Percentiles rank a stretch among this genome's conserved stretches.
Conservation (phyloP, 2,888 invertebrate species). For the Rhopalosiphum nymphaeae region DNA sequence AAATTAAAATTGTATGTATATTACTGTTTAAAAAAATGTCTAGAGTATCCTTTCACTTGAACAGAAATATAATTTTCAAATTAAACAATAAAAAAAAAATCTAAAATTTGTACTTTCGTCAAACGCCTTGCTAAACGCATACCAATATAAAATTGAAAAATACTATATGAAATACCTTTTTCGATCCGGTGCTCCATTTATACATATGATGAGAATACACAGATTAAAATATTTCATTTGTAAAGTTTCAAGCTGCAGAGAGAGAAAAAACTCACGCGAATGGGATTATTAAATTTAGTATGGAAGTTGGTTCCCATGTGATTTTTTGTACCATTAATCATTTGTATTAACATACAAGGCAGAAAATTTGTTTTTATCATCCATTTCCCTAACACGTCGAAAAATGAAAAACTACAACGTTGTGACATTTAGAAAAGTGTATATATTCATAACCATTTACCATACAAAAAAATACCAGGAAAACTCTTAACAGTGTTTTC, state of each 20-base stretch:
- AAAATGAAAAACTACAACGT: not conserved
- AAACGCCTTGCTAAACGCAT: not conserved
- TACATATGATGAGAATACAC: not conserved
- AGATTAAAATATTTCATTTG: not conserved
- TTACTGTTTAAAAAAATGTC: not conserved
- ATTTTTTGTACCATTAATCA: conserved; percentile 17
- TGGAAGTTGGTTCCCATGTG: not conserved
- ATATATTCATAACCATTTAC: not conserved
- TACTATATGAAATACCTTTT: not conserved
- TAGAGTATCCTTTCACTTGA: not conserved
- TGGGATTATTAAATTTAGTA: not conserved
- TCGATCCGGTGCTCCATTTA: not conserved
- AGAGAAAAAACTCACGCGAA: not conserved
- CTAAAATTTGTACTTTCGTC: not conserved
- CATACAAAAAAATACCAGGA: not conserved
- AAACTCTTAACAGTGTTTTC: not conserved
- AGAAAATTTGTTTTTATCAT: not conserved
- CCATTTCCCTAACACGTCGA: not conserved
- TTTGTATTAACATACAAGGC: not conserved
- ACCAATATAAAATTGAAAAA: not conserved
- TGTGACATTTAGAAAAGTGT: not conserved
- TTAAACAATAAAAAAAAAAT: not conserved
- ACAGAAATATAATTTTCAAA: not conserved
- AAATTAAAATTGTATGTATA: not conserved
- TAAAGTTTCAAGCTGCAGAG: not conserved